Percentiles rank a stretch among this genome's conserved stretches.
These are phyloP conservation scores for Ernsta delagoae DNA, from an alignment of 2,888 invertebrate species.

Conservation along the genomic window DNA sequence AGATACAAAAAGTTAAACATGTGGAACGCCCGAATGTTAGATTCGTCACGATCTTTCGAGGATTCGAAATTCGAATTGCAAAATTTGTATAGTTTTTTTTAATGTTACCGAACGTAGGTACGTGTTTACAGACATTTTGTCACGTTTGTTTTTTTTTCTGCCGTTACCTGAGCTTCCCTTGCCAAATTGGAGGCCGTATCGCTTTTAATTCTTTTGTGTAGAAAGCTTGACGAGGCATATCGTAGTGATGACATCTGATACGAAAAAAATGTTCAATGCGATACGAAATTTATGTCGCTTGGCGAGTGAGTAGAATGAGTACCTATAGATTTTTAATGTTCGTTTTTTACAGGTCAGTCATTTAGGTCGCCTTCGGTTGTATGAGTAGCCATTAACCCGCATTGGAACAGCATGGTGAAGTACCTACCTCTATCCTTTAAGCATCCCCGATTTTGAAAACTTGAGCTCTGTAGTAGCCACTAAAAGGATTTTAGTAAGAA, in stretches of 20 bases:
- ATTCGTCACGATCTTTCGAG: constrained; percentile 67
- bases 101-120: constrained; percentile 70
- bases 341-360: too few relatives aligned
- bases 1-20: constrained; percentile 68
- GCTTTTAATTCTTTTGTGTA: constrained; percentile 54
- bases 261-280: constrained; percentile 44
- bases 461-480: too few relatives aligned
- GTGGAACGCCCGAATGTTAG: constrained; percentile 68
- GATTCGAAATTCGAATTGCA: constrained; percentile 63
- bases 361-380: too few relatives aligned
- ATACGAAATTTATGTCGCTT: constrained; percentile 3
- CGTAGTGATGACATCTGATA: constrained; percentile 72
- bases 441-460: too few relatives aligned
- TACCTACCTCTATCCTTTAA: too few relatives aligned
- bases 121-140: constrained; percentile 84
- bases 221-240: constrained; percentile 60
- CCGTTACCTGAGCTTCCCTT: constrained; percentile 73
- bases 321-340: too few relatives aligned
- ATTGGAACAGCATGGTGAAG: too few relatives aligned
- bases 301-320: too few relatives aligned
- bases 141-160: constrained; percentile 75
- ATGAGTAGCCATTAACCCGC: too few relatives aligned
- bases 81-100: constrained; percentile 62
- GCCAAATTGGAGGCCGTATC: constrained; percentile 72
- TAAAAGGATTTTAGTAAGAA: too few relatives aligned